phyloP scores from a whole-genome alignment of 2,113 vertebrate species.

The Gopherus evgoodei region DNA sequence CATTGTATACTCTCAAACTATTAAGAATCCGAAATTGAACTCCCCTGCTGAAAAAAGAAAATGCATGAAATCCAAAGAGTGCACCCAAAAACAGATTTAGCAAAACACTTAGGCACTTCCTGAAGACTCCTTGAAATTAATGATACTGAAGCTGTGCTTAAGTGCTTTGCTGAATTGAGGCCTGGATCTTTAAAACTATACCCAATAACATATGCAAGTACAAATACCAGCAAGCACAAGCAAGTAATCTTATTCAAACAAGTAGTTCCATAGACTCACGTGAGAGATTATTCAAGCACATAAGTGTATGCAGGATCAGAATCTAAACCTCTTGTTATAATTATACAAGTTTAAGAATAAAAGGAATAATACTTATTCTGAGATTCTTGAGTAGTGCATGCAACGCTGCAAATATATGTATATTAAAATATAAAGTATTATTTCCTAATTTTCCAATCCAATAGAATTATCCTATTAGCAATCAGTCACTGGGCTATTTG shows the following conservation, averaged over 20 bases:
- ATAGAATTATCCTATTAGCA: background rate
- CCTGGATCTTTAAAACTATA: background rate
- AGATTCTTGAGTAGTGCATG: background rate
- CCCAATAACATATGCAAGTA: background rate
- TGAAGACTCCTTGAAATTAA: background rate
- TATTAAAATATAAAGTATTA: no score
- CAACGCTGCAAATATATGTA: background rate
- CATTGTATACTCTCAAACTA: background rate
- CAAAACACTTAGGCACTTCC: background rate
- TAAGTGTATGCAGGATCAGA: background rate
- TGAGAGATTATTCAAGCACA: background rate
- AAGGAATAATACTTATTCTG: background rate
- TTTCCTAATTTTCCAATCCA: background rate
- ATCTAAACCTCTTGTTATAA: background rate
- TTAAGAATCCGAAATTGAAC: background rate
- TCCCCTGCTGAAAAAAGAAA: background rate
- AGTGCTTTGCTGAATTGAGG: background rate
- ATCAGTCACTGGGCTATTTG: background rate
- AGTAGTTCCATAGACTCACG: background rate
- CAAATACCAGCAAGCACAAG: background rate
- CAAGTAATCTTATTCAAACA: background rate
- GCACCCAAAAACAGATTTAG: background rate
- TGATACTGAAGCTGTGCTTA: background rate
- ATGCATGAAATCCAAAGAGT: background rate
- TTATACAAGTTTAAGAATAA: background rate